Percentiles rank a stretch among this genome's conserved stretches.
phyloP scores from a whole-genome alignment of 2,113 vertebrate genomes.

The Gadus macrocephalus region DNA sequence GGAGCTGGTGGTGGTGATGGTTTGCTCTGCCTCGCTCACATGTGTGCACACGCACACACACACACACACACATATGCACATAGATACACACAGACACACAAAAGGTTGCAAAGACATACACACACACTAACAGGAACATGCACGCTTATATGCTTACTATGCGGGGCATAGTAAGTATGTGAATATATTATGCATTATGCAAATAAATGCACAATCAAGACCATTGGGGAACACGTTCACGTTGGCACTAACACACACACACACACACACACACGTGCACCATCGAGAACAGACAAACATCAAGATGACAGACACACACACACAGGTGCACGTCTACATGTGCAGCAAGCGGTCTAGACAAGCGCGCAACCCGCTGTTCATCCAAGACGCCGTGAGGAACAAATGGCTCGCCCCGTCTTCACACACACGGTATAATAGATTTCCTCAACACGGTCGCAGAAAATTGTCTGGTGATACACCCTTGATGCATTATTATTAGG shows the following conservation, averaged over 20 bases:
- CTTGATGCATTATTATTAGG: slow-evolving; percentile 57
- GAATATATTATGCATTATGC: too few relatives aligned
- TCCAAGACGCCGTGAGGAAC: slow-evolving; percentile 19
- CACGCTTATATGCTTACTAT: too few relatives aligned
- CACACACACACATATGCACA: background rate
- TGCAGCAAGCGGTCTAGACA: slow-evolving; percentile 1
- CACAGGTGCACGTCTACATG: slow-evolving; percentile 4
- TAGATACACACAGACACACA: background rate
- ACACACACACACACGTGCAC: too few relatives aligned
- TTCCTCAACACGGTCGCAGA: slow-evolving; percentile 40
- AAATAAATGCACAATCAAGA: too few relatives aligned
- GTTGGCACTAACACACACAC: too few relatives aligned
- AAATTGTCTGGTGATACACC: slow-evolving; percentile 44
- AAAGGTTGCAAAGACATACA: too few relatives aligned
- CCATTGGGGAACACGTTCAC: too few relatives aligned
- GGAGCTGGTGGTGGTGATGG: too few relatives aligned
- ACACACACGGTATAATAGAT: slow-evolving; percentile 41
- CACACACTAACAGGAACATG: too few relatives aligned
- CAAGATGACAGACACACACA: background rate
- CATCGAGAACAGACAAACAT: background rate
- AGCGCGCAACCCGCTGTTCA: slow-evolving; percentile 22
- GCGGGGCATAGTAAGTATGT: too few relatives aligned
- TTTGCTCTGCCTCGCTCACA: too few relatives aligned
- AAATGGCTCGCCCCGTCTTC: slow-evolving; percentile 19
- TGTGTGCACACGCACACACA: too few relatives aligned